Evolutionary conservation across 1,140 invertebrate species (phyloP), one percentile per base, ranked within the genome.

Genomic region (Macrocentrus cingulum): DNA sequence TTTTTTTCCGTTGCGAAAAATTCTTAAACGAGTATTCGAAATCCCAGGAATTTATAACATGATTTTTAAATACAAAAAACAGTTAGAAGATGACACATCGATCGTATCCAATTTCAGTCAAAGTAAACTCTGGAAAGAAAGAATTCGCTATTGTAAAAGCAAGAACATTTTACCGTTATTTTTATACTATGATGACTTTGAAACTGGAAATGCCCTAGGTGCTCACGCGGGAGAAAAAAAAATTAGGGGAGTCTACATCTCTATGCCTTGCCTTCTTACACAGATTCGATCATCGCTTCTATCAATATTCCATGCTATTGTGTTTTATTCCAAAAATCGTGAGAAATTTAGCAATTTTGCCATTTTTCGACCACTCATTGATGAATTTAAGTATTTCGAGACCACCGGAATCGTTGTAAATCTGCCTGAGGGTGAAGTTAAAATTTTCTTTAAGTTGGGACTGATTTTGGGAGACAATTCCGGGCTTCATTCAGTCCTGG

Each of bases 151-250:
- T 45, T 49, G 18, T 23, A 61, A 56, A 29, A 4, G 25, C n/a
- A 32, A 50, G 22, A 42, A 16, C 16, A 11, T 65, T n/a, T 44
- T 66, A 7, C 64, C 65, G 25, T 45, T 68, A 1, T 57, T 61
- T 41, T 18, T 66, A 2, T 65, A 51, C 39, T 62, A 48, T 36
- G 66, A 68, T 51, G 66, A 68, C 56, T 67, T 59, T 25, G 65
- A 68, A 56, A 59, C 59, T 15, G 55, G 52, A 18, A 67, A 69
- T 48, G 18, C 56, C 36, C 54, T 68, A 7, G 63, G 65, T 3
- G 53, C 58, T 48, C 65, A 67, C 57, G 57, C 65, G 18, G 61
- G 58, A 11, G 34, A 42, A 8, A 54, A 67, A 29, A 67, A 64
- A 48, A 18, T 63, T 13, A 55, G 65, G 9, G 63, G 46, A 6